Evolutionary conservation across 2,888 invertebrate genomes (phyloP).

Genomic region (Orchesellides sinensis): DNA sequence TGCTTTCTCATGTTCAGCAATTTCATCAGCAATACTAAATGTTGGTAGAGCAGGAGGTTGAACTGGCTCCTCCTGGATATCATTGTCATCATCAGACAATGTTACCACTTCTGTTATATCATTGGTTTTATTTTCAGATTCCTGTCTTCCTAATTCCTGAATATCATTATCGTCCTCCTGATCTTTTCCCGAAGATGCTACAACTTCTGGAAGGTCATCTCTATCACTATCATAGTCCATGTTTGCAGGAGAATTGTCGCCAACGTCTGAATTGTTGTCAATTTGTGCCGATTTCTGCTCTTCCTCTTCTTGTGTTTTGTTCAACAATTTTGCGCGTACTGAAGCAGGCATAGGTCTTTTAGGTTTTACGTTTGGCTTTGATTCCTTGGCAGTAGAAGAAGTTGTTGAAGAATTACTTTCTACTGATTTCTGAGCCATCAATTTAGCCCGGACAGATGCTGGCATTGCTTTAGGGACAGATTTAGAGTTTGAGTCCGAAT

Average conservation of each 20-base stretch:
- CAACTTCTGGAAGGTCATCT: background rate
- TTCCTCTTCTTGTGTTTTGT: background rate
- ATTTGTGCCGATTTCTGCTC: background rate
- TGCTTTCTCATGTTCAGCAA: conserved; percentile 45
- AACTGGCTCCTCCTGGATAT: background rate
- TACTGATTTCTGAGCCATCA: background rate
- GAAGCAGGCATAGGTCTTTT: conserved; percentile 34
- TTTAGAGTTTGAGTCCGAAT: background rate
- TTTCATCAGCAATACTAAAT: conserved; percentile 48
- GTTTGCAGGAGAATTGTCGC: background rate
- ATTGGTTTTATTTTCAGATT: background rate
- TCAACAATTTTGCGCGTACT: conserved; percentile 23
- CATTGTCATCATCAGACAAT: conserved; percentile 29
- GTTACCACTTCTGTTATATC: background rate
- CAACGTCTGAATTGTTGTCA: background rate
- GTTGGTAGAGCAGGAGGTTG: conserved; percentile 13
- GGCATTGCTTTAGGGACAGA: too few relatives aligned
- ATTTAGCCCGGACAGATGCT: conserved; percentile 11
- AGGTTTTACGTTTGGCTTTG: background rate
- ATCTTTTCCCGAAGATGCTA: background rate
- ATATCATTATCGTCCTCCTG: background rate
- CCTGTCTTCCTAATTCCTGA: too few relatives aligned
- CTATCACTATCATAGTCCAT: background rate
- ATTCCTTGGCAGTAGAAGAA: background rate
- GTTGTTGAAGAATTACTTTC: too few relatives aligned